Percentiles rank a stretch among this genome's conserved stretches.
These are phyloP conservation scores for Poecilus cupreus DNA, from an alignment of 2,888 invertebrate genomes.

Conservation along the genomic window DNA sequence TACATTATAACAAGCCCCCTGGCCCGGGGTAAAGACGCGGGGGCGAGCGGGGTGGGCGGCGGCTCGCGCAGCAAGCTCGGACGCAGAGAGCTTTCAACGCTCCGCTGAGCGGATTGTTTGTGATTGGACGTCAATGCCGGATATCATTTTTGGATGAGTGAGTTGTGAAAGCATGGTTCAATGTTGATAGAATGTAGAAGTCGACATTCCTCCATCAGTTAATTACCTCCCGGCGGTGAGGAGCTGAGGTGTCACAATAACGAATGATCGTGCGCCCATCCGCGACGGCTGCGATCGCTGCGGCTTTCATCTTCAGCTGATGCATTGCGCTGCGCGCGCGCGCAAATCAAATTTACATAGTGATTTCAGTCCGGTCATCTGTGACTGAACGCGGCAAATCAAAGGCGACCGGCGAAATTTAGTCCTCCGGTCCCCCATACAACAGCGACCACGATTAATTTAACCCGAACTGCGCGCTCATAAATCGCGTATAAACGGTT, in stretches of 20 bases:
- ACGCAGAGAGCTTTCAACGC: slow-evolving; percentile 63
- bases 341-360: slow-evolving; percentile 66
- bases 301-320: slow-evolving; percentile 27
- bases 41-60: slow-evolving; percentile 18
- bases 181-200: slow-evolving; percentile 66
- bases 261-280: slow-evolving; percentile 38
- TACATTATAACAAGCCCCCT: slow-evolving; percentile 60
- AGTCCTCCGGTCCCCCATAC: slow-evolving; percentile 58
- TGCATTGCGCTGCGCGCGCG: neutral
- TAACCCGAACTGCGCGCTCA: slow-evolving; percentile 63
- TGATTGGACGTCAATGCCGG: slow-evolving; percentile 67
- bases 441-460: slow-evolving; percentile 65
- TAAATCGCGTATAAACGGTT: slow-evolving; percentile 59
- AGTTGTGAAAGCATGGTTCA: slow-evolving; percentile 64
- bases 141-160: slow-evolving; percentile 67
- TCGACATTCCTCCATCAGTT: slow-evolving; percentile 66
- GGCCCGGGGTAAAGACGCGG: neutral
- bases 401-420: slow-evolving; percentile 65
- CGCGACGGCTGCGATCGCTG: neutral
- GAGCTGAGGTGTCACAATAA: slow-evolving; percentile 52
- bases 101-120: slow-evolving; percentile 66
- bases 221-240: slow-evolving; percentile 64
- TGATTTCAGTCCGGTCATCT: slow-evolving; percentile 67
- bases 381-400: slow-evolving; percentile 66
- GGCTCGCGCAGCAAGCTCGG: neutral